Percentiles rank a stretch among this genome's conserved stretches.
phyloP scores from a whole-genome alignment of 1,140 invertebrate species.

The Leguminivora glycinivorella region DNA sequence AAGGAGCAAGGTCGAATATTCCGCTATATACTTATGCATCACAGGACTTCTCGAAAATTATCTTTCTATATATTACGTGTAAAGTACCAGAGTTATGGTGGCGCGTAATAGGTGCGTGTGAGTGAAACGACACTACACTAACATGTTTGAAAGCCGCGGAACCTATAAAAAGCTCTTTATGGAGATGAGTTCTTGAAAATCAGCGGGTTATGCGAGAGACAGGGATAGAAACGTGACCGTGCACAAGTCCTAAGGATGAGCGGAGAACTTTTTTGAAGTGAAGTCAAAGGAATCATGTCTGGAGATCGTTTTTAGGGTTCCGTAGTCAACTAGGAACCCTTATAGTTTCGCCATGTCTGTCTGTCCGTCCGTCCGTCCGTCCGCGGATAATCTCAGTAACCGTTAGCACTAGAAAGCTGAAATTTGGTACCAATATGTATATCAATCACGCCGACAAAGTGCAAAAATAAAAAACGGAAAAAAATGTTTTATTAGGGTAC shows the following conservation, averaged over 20 bases:
- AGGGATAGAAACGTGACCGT: constrained; percentile 50
- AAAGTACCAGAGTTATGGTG: constrained; percentile 8
- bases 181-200: constrained; percentile 36
- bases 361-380: no score
- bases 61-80: constrained; percentile 8
- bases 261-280: constrained; percentile 37
- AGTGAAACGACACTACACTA: constrained; percentile 37
- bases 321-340: no score
- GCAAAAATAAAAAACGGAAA: no score
- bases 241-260: constrained; percentile 52
- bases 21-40: neutral
- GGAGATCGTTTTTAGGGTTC: no score
- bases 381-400: no score
- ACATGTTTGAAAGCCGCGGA: constrained; percentile 34
- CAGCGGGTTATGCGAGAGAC: constrained; percentile 42
- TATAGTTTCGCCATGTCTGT: no score
- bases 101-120: constrained; percentile 32
- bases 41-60: neutral
- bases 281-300: constrained; percentile 37
- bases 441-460: no score
- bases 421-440: no score
- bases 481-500: no score
- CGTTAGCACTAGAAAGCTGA: no score
- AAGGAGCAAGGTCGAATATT: neutral
- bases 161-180: constrained; percentile 36